A percentile compares a stretch with the other conserved stretches of the same genome.
phyloP scores from a whole-genome alignment of 2,797 vertebrate genomes.

The Argentina silus region DNA sequence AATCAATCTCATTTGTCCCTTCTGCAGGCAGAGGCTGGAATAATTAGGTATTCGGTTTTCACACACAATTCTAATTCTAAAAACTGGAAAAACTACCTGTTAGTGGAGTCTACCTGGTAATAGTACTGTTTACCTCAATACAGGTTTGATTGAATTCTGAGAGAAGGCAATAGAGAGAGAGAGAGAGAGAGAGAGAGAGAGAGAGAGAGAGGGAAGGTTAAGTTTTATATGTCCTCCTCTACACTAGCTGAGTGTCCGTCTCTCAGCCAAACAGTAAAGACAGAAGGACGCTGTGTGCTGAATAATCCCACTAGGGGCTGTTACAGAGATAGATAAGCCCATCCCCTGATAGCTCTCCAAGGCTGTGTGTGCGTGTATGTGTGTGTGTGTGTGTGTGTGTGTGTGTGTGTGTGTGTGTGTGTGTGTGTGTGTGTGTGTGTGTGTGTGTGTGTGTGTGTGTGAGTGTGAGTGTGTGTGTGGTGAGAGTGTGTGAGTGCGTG shows the following conservation, averaged over 20 bases:
- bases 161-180: neutral
- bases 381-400: neutral
- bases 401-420: neutral
- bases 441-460: slow-evolving; percentile 8
- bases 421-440: slow-evolving; percentile 8
- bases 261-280: slow-evolving; percentile 33
- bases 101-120: no score
- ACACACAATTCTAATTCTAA: no score
- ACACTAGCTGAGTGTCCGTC: slow-evolving; percentile 28
- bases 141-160: neutral
- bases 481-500: neutral
- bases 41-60: no score
- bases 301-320: slow-evolving; percentile 45
- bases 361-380: slow-evolving; percentile 7
- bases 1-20: slow-evolving; percentile 22
- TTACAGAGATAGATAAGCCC: slow-evolving; percentile 38
- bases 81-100: no score
- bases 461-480: neutral
- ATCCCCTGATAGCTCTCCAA: slow-evolving; percentile 13
- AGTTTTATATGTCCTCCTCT: slow-evolving; percentile 19
- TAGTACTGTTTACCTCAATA: no score
- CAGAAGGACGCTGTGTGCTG: slow-evolving; percentile 35
- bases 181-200: neutral
- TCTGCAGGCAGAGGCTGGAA: no score
- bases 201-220: neutral